These are phyloP conservation scores for Oncopodura yosiiana DNA, from an alignment of 1,140 invertebrate species.

Conservation along the genomic window DNA sequence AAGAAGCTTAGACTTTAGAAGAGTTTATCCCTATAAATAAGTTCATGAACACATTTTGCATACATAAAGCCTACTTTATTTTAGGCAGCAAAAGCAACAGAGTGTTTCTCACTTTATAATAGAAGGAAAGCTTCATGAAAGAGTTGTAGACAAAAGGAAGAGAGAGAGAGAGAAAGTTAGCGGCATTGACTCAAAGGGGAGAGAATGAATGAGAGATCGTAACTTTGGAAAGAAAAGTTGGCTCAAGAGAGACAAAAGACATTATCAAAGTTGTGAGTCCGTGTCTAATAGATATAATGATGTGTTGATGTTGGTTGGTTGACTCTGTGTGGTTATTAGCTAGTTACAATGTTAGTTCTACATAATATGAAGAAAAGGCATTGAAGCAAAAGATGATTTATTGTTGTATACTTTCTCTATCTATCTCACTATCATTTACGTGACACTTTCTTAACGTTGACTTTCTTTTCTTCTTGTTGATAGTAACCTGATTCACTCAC, in stretches of 20 bases:
- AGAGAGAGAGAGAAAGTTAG: not conserved
- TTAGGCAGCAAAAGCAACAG: too few species aligned
- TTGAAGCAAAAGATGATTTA: constrained; percentile 16
- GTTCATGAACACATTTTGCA: too few species aligned
- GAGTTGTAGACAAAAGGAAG: not conserved
- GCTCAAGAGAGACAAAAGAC: not conserved
- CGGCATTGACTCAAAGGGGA: not conserved
- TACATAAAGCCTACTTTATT: too few species aligned
- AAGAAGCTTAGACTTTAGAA: too few species aligned
- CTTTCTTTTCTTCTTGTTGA: constrained; percentile 3
- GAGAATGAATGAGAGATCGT: not conserved
- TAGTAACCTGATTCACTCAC: constrained; percentile 32
- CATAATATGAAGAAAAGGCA: not conserved
- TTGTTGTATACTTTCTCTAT: constrained; percentile 2
- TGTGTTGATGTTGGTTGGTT: constrained; percentile 2
- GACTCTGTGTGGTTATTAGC: not conserved
- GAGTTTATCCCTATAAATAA: too few species aligned
- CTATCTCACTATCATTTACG: not conserved
- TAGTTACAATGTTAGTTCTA: too few species aligned
- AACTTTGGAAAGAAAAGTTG: not conserved
- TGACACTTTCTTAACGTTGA: not conserved
- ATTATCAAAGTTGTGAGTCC: not conserved
- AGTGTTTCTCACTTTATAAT: too few species aligned
- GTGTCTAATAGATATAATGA: constrained; percentile 13
- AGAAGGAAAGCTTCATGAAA: too few species aligned